phyloP scores from a whole-genome alignment of 2,888 invertebrate genomes.

The Tigriopus californicus region DNA sequence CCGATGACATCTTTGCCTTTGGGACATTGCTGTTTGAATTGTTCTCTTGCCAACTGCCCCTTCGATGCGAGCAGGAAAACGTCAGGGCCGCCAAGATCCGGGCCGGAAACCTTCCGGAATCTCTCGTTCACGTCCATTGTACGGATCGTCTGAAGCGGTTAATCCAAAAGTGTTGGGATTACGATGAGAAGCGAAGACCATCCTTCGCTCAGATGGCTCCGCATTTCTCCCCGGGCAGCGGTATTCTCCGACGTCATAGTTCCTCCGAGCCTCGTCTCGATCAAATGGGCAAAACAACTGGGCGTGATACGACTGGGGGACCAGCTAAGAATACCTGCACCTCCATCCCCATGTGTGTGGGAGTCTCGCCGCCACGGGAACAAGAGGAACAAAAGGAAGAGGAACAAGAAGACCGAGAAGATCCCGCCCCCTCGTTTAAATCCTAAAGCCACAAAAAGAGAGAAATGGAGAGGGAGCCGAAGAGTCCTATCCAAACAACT shows the following conservation, averaged over 20 bases:
- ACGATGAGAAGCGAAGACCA: constrained; percentile 17
- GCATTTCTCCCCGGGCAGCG: constrained; percentile 18
- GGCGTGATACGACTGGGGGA: background rate
- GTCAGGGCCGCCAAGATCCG: background rate
- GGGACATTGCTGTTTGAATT: constrained; percentile 9
- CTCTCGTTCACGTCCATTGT: background rate
- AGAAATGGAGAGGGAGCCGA: too few species aligned
- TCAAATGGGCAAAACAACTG: constrained; percentile 1
- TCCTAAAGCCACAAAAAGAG: too few species aligned
- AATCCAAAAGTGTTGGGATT: constrained; percentile 18
- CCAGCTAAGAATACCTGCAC: too few species aligned
- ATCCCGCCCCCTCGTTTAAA: too few species aligned
- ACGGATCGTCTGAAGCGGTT: constrained; percentile 17
- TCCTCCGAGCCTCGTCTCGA: constrained; percentile 19
- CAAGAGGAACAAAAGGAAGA: too few species aligned
- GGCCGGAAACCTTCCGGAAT: background rate
- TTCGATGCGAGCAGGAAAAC: background rate
- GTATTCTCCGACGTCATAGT: constrained; percentile 18
- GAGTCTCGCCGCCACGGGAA: too few species aligned
- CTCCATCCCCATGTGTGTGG: too few species aligned
- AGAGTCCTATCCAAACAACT: too few species aligned
- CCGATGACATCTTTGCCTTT: constrained; percentile 9
- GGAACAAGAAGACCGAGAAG: too few species aligned
- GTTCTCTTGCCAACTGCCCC: background rate
- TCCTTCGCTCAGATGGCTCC: constrained; percentile 17